These are phyloP conservation scores for Rhincodon typus DNA, from an alignment of 2,797 vertebrate genomes.

Conservation along the genomic window DNA sequence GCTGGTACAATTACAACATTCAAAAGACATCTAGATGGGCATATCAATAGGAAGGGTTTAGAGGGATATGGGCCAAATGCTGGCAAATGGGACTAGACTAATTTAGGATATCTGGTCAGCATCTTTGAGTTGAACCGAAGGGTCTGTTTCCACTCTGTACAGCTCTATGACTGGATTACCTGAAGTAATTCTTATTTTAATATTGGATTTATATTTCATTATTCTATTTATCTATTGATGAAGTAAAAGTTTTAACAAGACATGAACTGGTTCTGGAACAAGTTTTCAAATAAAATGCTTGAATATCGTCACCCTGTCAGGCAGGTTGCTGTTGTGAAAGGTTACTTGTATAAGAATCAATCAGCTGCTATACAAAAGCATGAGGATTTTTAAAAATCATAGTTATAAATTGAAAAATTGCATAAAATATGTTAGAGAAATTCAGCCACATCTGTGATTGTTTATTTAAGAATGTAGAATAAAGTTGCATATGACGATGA, in stretches of 20 bases:
- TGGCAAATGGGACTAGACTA: too few species aligned
- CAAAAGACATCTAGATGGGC: too few species aligned
- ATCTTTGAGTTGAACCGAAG: too few species aligned
- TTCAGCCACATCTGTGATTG: neutral
- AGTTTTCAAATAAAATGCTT: constrained; percentile 9
- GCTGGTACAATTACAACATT: too few species aligned
- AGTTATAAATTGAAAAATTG: neutral
- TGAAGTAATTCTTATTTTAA: neutral
- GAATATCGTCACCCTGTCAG: neutral
- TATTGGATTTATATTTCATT: neutral
- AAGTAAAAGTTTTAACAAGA: constrained; percentile 4
- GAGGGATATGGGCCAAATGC: too few species aligned
- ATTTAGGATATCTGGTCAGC: too few species aligned
- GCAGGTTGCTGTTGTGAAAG: constrained; percentile 3
- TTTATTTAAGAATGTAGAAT: constrained; percentile 18
- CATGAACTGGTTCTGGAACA: neutral
- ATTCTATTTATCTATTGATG: neutral
- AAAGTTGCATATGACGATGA: neutral
- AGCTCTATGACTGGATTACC: too few species aligned
- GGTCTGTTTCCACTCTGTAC: too few species aligned
- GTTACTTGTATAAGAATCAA: neutral
- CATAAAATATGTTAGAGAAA: neutral
- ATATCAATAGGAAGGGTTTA: too few species aligned
- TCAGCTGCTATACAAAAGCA: neutral
- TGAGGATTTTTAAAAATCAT: neutral